Evolutionary conservation across 2,888 invertebrate genomes (phyloP), one percentile per base, ranked within the genome.

Genomic region (Nowickia ferox): DNA sequence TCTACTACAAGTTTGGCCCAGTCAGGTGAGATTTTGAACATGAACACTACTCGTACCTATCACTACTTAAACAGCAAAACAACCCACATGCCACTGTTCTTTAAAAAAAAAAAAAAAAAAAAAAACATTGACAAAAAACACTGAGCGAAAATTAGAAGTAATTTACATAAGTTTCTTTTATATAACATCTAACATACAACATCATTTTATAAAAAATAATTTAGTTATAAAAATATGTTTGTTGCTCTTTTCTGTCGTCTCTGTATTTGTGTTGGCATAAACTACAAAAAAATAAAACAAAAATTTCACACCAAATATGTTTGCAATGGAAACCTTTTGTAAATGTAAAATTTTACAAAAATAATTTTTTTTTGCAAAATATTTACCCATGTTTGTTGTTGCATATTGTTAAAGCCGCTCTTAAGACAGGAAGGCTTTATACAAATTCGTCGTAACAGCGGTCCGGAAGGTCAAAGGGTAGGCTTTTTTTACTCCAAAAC

Each of bases 1-100:
- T 53, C 89, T 94, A 86, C 90, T 94, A 78, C 94, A 96, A 93
- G 95, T 96, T 89, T 96, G 96, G 96, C 96, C 96, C 57, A 95
- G 95, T 93, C 93, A 94, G 90, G 93, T 93, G 90, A 88, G 89
- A 65, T 69, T 53, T 53, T 3, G 30, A 48, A 63, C 19, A 79
- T 4, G 2, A 76, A 53, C 42, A 44, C 10, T 15, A n/a, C n/a
- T n/a, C n/a, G n/a, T n/a, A n/a, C n/a, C n/a, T n/a, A 48, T 2
- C 15, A 11, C 5, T 57, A 10, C 46, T 65, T 17, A 61, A 61
- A 19, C 13, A 44, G 2, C 6, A 68, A 48, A 30, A 55, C 10
- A 59, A 69, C 44, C 15, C 46, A 57, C 19, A 59, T n/a, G 46
- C 15, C 42, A 48, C 65, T 55, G 3, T 19, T 55, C 61, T 11